These are phyloP conservation scores for Craniophora ligustri DNA, from an alignment of 2,888 invertebrate species.

Conservation along the genomic window DNA sequence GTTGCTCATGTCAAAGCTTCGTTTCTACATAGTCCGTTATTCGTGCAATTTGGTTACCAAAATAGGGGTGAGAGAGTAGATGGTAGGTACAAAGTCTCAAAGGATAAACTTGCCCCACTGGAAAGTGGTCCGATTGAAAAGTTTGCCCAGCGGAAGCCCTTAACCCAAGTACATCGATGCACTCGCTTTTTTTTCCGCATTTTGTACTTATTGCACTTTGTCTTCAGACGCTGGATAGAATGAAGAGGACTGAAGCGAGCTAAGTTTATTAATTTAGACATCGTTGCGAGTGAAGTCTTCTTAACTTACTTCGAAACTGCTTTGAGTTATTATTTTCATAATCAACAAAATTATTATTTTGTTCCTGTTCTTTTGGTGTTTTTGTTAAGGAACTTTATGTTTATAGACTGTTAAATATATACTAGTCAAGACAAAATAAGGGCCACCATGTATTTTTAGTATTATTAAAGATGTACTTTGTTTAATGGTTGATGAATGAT, in stretches of 20 bases:
- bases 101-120: slow-evolving; percentile 69
- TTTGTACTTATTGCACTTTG: slow-evolving; percentile 55
- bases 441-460: too few species aligned
- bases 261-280: slow-evolving; percentile 66
- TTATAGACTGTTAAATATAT: too few species aligned
- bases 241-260: slow-evolving; percentile 26
- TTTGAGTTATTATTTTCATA: slow-evolving; percentile 23
- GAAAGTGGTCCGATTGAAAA: slow-evolving; percentile 77
- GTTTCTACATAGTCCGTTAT: slow-evolving; percentile 52
- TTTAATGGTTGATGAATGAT: too few species aligned
- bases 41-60: slow-evolving; percentile 76
- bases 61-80: slow-evolving; percentile 59
- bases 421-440: too few species aligned
- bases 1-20: slow-evolving; percentile 55
- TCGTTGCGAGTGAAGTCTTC: slow-evolving; percentile 52
- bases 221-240: slow-evolving; percentile 42
- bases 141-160: slow-evolving; percentile 71
- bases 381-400: too few species aligned
- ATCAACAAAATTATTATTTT: neutral
- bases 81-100: slow-evolving; percentile 68
- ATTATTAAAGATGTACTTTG: too few species aligned
- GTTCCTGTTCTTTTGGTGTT: neutral
- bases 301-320: slow-evolving; percentile 43
- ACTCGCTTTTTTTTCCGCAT: slow-evolving; percentile 59
- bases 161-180: slow-evolving; percentile 66